A percentile compares a stretch with the other conserved stretches of the same genome.
These are phyloP conservation scores for Tympanoctomys barrerae DNA, from an alignment of 2,797 vertebrate species.

Conservation along the genomic window DNA sequence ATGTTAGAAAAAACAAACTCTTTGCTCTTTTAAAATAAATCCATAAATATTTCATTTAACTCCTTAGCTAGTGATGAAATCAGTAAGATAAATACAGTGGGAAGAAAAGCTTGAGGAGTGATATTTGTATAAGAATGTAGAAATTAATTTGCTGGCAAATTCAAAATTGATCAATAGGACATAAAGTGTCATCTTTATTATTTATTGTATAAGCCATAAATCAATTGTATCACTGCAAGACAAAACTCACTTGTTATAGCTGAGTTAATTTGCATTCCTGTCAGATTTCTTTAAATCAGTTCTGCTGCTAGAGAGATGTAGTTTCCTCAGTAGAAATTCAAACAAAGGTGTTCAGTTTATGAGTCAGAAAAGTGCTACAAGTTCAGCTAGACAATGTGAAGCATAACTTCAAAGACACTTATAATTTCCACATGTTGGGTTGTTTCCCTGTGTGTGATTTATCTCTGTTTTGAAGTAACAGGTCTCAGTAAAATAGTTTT, in stretches of 20 bases:
- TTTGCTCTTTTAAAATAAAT: constrained; percentile 2
- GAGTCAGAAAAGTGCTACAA: neutral
- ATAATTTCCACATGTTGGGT: neutral
- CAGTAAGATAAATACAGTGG: neutral
- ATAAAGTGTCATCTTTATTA: neutral
- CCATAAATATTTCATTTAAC: neutral
- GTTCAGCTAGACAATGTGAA: neutral
- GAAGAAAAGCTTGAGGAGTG: neutral
- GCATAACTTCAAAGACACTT: neutral
- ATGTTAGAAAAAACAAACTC: constrained; percentile 13
- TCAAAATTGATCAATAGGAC: neutral
- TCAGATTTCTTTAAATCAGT: constrained; percentile 8
- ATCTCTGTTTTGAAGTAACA: neutral
- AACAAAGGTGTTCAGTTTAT: neutral
- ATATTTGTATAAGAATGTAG: neutral
- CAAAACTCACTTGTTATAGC: constrained; percentile 1
- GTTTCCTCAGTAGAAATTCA: neutral
- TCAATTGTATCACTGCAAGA: neutral
- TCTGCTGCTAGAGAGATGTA: neutral
- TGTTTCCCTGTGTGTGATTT: neutral
- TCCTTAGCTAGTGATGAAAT: neutral
- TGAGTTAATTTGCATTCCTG: neutral
- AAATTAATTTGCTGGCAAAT: constrained; percentile 17
- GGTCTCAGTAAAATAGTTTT: neutral
- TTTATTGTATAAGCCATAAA: neutral